Evolutionary conservation across 2,113 vertebrate species (phyloP), one percentile per base, ranked within the genome.

Genomic region (Hemichromis elongatus): DNA sequence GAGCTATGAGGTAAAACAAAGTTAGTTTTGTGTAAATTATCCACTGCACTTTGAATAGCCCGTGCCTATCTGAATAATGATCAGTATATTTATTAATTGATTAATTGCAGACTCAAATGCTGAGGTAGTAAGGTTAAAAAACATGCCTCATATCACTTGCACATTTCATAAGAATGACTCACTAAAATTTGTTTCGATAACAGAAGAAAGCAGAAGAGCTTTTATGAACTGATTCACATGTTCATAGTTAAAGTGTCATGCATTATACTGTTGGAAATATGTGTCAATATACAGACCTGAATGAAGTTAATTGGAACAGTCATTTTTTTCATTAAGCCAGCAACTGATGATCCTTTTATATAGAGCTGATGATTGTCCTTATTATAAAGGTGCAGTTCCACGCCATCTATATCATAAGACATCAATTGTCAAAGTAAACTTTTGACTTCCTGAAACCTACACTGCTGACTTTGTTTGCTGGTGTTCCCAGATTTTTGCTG

Each of bases 1-100:
- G 89, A 98, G 95, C 87, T 99, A 99, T 0, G 97, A 99, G 98
- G 98, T 98, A 80, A 80, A 40, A 50, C 3, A 21, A 13, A 75
- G 70, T 52, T 28, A 28, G 45, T 52, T n/a, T 75, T 52, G 70
- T 75, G 18, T 50, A 73, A 12, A 28, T 73, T 73, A 19, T 73
- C 42, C 68, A 26, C 42, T 19, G 50, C 18, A 52, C 50, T 53
- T 4, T n/a, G 16, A 50, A 66, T 37, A 66, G 37, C 61, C 33
- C 0, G 0, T 50, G 68, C 68, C 30, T 50, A 5, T 19, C 3
- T 50, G 11, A 21, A 52, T 35, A 61, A 24, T 68, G 24, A 45
- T 26, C 63, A 26, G 63, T 68, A 26, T 68, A 42, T 42, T 68
- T n/a, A 68, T 68, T 42, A 24, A 42, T 24, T 45, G 8, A 24